phyloP scores from a whole-genome alignment of 2,113 vertebrate species.

The Paedocypris sp. region DNA sequence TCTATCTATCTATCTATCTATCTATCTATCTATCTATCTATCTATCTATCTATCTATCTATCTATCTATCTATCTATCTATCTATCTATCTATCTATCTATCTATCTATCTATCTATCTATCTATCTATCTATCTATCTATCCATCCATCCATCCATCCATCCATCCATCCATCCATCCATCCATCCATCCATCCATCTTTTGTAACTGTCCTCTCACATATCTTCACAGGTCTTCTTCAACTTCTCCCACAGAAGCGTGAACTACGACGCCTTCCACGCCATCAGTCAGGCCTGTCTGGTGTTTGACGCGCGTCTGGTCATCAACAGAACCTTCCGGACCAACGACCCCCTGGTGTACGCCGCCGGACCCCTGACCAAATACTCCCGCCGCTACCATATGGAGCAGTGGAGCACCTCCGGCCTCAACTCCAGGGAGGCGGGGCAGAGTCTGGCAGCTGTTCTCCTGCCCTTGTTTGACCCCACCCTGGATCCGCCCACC shows the following conservation, averaged over 20 bases:
- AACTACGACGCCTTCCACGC: constrained; percentile 72
- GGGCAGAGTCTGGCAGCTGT: constrained; percentile 71
- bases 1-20: too few species aligned
- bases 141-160: too few species aligned
- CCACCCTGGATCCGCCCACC: constrained; percentile 44
- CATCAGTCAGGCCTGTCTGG: constrained; percentile 69
- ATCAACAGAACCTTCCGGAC: constrained; percentile 71
- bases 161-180: too few species aligned
- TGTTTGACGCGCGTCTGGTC: constrained; percentile 76
- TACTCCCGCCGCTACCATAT: constrained; percentile 69
- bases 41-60: too few species aligned
- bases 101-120: too few species aligned
- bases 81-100: too few species aligned
- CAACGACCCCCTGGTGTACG: constrained; percentile 66
- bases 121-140: too few species aligned
- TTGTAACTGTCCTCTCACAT: too few species aligned
- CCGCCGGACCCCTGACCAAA: constrained; percentile 82
- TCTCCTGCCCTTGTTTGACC: constrained; percentile 72
- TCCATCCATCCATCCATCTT: too few species aligned
- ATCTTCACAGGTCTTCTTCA: constrained; percentile 70
- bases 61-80: too few species aligned
- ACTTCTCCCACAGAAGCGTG: constrained; percentile 65
- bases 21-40: too few species aligned
- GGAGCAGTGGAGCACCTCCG: constrained; percentile 66
- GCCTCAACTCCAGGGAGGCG: constrained; percentile 78